phyloP scores from a whole-genome alignment of 2,888 invertebrate species.

The Cryptosula pallasiana region DNA sequence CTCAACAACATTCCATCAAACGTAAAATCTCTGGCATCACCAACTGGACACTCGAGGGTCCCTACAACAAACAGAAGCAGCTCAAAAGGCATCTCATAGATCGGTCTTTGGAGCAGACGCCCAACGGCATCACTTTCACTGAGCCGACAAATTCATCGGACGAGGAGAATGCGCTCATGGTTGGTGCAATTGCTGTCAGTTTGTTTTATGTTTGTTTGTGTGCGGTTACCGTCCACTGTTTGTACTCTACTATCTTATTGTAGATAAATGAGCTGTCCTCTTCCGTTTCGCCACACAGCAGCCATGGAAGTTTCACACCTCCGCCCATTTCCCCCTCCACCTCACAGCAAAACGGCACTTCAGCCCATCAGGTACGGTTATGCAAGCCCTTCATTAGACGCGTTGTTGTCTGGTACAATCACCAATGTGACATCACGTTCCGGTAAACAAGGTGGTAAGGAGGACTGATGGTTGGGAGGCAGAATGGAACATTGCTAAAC shows the following conservation, averaged over 20 bases:
- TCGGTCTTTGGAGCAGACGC: neutral
- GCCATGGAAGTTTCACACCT: neutral
- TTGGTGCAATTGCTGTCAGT: too few relatives aligned
- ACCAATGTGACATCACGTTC: too few relatives aligned
- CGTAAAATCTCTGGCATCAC: neutral
- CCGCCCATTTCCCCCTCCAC: neutral
- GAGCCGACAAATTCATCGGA: neutral
- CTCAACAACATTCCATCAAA: constrained; percentile 16
- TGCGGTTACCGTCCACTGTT: too few relatives aligned
- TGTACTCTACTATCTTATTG: neutral
- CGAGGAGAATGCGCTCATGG: constrained; percentile 10
- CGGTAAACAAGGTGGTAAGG: too few relatives aligned
- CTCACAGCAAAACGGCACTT: neutral
- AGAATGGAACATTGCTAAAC: too few relatives aligned
- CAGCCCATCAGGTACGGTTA: too few relatives aligned
- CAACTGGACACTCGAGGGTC: neutral
- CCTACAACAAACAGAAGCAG: neutral
- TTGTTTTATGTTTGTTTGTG: too few relatives aligned
- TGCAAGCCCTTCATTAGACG: too few relatives aligned
- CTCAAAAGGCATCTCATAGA: neutral
- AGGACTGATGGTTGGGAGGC: too few relatives aligned
- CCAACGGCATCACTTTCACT: neutral
- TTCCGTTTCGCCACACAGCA: neutral
- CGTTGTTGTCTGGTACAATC: too few relatives aligned
- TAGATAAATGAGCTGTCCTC: neutral